Evolutionary conservation across 2,888 invertebrate species (phyloP).

Genomic region (Nymphalis c-album): DNA sequence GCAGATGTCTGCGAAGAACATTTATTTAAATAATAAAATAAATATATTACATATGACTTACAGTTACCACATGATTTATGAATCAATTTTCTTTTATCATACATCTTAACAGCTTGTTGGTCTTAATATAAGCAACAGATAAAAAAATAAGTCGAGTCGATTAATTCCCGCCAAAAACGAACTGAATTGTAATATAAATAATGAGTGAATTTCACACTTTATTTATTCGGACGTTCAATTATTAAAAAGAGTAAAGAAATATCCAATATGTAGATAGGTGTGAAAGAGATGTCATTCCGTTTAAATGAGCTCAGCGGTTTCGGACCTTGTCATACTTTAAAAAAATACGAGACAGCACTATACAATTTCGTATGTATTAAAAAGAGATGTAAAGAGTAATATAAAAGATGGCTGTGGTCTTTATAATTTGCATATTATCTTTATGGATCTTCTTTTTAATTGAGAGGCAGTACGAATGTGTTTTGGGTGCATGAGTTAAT

Average conservation of each 20-base stretch:
- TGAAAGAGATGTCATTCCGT: constrained; percentile 50
- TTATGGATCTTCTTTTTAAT: constrained; percentile 66
- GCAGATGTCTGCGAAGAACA: neutral
- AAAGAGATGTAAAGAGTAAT: constrained; percentile 44
- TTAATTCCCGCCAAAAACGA: constrained; percentile 54
- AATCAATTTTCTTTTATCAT: constrained; percentile 41
- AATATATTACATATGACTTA: constrained; percentile 15
- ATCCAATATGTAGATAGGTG: constrained; percentile 40
- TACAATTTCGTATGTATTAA: constrained; percentile 27
- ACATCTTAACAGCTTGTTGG: constrained; percentile 44
- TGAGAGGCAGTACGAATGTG: constrained; percentile 66
- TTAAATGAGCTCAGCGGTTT: constrained; percentile 39
- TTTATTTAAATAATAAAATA: constrained; percentile 4
- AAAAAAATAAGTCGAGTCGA: constrained; percentile 50
- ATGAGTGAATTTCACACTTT: constrained; percentile 50
- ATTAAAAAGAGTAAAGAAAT: constrained; percentile 38
- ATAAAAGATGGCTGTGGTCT: constrained; percentile 54
- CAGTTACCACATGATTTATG: constrained; percentile 44
- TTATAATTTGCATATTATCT: constrained; percentile 67
- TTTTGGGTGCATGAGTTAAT: constrained; percentile 62
- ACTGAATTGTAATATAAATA: constrained; percentile 47
- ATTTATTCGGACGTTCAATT: constrained; percentile 55
- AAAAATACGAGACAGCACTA: constrained; percentile 30
- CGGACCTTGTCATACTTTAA: constrained; percentile 38
- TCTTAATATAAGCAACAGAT: constrained; percentile 45